Evolutionary conservation across 2,113 vertebrate species (phyloP).

Genomic region (Mionectes macconnelli): DNA sequence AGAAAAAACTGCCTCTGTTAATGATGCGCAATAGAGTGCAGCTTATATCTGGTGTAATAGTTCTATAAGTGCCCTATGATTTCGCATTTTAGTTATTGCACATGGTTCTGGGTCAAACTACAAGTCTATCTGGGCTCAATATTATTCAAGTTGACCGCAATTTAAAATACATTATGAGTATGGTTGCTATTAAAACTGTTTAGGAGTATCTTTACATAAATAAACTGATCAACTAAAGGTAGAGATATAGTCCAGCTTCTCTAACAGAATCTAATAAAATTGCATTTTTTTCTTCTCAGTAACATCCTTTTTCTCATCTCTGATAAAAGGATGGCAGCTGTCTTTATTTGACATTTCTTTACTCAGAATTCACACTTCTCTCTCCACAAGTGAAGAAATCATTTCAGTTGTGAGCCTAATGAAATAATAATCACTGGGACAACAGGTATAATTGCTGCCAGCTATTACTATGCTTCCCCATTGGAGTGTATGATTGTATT

Average conservation of each 20-base stretch:
- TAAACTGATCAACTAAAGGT: neutral
- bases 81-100: neutral
- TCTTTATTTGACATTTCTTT: neutral
- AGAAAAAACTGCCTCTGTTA: neutral
- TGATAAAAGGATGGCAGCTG: neutral
- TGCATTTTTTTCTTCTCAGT: neutral
- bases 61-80: neutral
- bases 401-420: slow-evolving; percentile 26
- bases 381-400: neutral
- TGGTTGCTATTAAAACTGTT: neutral
- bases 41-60: neutral
- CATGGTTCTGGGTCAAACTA: neutral
- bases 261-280: neutral
- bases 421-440: slow-evolving; percentile 38
- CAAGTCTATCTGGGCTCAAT: neutral
- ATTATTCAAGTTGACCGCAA: neutral
- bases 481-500: neutral
- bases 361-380: neutral
- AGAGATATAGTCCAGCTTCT: neutral
- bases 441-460: slow-evolving; percentile 36
- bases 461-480: neutral
- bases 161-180: neutral
- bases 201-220: neutral
- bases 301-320: neutral
- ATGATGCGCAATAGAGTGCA: neutral